A percentile compares a stretch with the other conserved stretches of the same genome.
Conservation (phyloP, 2,113 vertebrate genomes). For the Xiphias gladius region DNA sequence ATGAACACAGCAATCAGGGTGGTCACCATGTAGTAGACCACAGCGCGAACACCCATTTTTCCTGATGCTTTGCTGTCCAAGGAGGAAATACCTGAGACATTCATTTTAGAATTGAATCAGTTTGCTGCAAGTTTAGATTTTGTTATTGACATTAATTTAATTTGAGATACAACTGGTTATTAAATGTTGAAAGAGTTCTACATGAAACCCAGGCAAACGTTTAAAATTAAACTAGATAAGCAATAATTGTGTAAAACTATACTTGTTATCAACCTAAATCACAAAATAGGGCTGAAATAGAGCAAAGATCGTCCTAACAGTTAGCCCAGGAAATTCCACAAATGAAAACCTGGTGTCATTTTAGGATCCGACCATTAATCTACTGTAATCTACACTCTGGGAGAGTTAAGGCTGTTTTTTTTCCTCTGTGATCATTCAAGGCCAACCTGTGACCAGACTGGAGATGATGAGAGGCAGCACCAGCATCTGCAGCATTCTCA, state of each 20-base stretch:
- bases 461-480: constrained; percentile 96
- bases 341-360: background rate
- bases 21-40: constrained; percentile 95
- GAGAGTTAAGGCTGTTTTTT: background rate
- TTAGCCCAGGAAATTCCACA: background rate
- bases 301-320: background rate
- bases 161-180: background rate
- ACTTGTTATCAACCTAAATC: background rate
- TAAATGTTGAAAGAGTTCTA: background rate
- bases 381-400: background rate
- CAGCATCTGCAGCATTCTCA: constrained; percentile 98
- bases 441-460: constrained; percentile 94
- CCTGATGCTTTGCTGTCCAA: constrained; percentile 95
- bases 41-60: constrained; percentile 93
- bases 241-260: background rate
- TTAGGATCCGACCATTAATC: background rate
- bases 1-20: constrained; percentile 96
- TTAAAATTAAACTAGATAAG: background rate
- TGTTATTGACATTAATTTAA: background rate
- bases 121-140: background rate
- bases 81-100: constrained; percentile 91
- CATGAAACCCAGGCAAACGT: background rate
- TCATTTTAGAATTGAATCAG: background rate
- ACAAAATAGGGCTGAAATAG: background rate
- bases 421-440: constrained; percentile 9